Evolutionary conservation across 2,113 vertebrate genomes (phyloP), one percentile per base, ranked within the genome.

Genomic region (Megalops atlanticus): DNA sequence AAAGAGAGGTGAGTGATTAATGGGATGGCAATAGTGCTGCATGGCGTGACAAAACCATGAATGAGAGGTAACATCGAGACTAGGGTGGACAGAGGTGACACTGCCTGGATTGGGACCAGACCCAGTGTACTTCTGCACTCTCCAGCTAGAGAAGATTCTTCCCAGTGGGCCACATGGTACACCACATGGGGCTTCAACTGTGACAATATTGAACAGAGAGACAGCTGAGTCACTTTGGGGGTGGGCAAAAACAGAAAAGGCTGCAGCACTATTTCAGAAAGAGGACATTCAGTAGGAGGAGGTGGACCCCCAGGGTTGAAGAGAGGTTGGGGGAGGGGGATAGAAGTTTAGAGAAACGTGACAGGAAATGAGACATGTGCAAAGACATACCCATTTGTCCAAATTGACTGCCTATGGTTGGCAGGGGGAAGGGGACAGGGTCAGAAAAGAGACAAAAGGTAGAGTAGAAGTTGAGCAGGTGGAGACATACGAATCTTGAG

Each of bases 381-480:
- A 86, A 84, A 90, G 87, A 95, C 94, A 85, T 95, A 94, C 93
- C 94, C 93, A 94, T 92, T 93, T 88, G 90, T 95, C 94, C 94
- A 95, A 94, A 94, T 95, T 92, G 89, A 94, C 90, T 90, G 92
- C 92, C 94, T 94, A 86, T 79, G 90, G 87, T 91, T 84, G 88
- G 92, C 89, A 93, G 87, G 85, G 80, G 76, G 79, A 84, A 85
- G 85, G 73, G 85, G 87, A 86, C 79, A 76, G 79, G 79, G 78
- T 75, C 82, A 80, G 81, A 84, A 88, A 84, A 90, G 86, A 91
- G 79, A 89, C 85, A 84, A 88, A 84, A 77, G 54, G 82, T 80
- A 80, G 81, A 83, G n/a, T n/a, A n/a, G 82, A 85, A 80, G 77
- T 78, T 83, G 82, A n/a, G 78, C 77, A 74, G 73, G 54, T 21